Evolutionary conservation across 2,113 vertebrate species (phyloP).

Genomic region (Tor tambroides): DNA sequence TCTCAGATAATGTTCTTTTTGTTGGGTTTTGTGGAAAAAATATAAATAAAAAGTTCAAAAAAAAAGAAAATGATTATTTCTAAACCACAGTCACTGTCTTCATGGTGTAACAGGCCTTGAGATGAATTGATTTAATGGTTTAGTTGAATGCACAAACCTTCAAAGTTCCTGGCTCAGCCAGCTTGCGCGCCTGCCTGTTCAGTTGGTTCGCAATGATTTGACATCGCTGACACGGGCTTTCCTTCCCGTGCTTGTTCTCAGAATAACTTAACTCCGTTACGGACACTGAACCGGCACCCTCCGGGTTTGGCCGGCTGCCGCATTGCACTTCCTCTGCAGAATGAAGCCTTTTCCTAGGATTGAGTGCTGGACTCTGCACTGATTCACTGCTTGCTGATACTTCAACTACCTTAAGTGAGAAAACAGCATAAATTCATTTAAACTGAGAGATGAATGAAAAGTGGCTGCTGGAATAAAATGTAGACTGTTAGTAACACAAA

Average conservation of each 20-base stretch:
- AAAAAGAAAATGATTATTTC: conserved; percentile 15
- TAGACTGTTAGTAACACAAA: not conserved
- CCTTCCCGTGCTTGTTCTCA: conserved; percentile 63
- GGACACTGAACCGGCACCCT: conserved; percentile 77
- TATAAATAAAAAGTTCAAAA: too few relatives aligned
- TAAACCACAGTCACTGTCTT: conserved; percentile 13
- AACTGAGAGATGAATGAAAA: not conserved
- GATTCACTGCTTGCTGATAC: conserved; percentile 68
- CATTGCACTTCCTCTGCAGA: conserved; percentile 72
- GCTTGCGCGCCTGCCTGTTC: conserved; percentile 80
- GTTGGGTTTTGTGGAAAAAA: too few relatives aligned
- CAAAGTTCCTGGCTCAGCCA: conserved; percentile 72
- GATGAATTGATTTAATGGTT: conserved; percentile 38
- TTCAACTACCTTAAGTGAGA: conserved; percentile 70
- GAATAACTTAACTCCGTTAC: conserved; percentile 68
- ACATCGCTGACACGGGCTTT: conserved; percentile 81
- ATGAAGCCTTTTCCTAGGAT: conserved; percentile 74
- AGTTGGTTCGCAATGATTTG: conserved; percentile 82
- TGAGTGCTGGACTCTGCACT: conserved; percentile 64
- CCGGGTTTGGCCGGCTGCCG: conserved; percentile 80
- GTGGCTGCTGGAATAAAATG: too few relatives aligned
- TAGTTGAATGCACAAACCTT: conserved; percentile 72
- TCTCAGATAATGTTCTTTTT: too few relatives aligned
- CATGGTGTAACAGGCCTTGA: not conserved
- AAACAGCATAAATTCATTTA: not conserved